These are phyloP conservation scores for Anguilla obscura DNA, from an alignment of 2,797 vertebrate species.

Conservation along the genomic window DNA sequence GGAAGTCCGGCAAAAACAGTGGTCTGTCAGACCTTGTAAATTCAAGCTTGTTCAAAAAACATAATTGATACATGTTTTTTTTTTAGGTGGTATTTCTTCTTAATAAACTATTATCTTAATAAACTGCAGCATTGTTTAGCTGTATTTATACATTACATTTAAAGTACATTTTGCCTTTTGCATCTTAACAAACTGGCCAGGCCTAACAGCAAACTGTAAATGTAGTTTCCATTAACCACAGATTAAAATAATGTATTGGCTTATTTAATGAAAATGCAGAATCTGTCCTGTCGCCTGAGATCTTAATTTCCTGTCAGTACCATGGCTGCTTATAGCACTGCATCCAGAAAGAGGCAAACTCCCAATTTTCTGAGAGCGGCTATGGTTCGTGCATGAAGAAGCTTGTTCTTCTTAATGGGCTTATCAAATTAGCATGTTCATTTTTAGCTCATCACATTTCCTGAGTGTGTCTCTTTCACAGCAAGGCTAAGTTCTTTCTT, in stretches of 20 bases:
- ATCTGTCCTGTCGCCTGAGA: not conserved
- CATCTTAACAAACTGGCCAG: not conserved
- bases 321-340: not conserved
- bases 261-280: not conserved
- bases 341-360: not conserved
- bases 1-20: not conserved
- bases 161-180: not conserved
- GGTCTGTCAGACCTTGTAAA: too few species aligned
- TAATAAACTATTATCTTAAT: too few species aligned
- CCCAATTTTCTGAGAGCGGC: not conserved
- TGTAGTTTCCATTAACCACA: not conserved
- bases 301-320: not conserved
- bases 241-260: not conserved
- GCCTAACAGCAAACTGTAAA: not conserved
- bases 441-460: constrained; percentile 19
- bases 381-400: not conserved
- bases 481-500: not conserved
- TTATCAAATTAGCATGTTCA: constrained; percentile 17
- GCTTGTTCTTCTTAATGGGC: constrained; percentile 7
- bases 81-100: too few species aligned
- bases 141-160: not conserved
- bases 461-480: not conserved
- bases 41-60: not conserved
- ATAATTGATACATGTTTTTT: not conserved
- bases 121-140: too few species aligned